Evolutionary conservation across 2,113 vertebrate species (phyloP).

Genomic region (Epinephelus cyanopodus): DNA sequence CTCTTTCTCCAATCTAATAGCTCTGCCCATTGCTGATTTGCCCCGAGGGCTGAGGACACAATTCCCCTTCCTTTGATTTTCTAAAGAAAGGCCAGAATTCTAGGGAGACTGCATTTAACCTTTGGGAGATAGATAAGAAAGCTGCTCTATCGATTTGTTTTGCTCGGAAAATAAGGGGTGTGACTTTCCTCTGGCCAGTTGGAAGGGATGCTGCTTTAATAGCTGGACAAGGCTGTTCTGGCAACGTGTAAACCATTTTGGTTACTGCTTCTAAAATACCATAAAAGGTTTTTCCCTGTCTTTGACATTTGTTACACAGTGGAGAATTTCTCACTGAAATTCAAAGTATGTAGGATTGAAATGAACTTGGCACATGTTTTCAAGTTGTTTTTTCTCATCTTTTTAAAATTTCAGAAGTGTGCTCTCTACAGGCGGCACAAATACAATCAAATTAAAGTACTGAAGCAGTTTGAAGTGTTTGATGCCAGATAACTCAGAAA

Average conservation of each 20-base stretch:
- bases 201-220: slow-evolving; percentile 29
- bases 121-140: slow-evolving; percentile 77
- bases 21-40: slow-evolving; percentile 53
- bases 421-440: not conserved
- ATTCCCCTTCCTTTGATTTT: slow-evolving; percentile 62
- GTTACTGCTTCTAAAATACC: not conserved
- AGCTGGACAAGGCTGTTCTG: not conserved
- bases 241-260: not conserved
- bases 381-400: not conserved
- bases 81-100: slow-evolving; percentile 71
- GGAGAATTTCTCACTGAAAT: not conserved
- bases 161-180: slow-evolving; percentile 55
- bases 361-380: not conserved
- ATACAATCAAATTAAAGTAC: not conserved
- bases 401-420: not conserved
- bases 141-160: slow-evolving; percentile 69
- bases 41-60: slow-evolving; percentile 57
- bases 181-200: slow-evolving; percentile 25
- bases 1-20: slow-evolving; percentile 65
- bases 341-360: not conserved
- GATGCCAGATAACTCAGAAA: not conserved
- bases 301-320: not conserved
- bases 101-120: slow-evolving; percentile 73
- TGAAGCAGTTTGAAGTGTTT: not conserved
- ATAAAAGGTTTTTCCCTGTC: not conserved